phyloP scores from a whole-genome alignment of 2,888 invertebrate genomes.

The Pseudoips prasinana region DNA sequence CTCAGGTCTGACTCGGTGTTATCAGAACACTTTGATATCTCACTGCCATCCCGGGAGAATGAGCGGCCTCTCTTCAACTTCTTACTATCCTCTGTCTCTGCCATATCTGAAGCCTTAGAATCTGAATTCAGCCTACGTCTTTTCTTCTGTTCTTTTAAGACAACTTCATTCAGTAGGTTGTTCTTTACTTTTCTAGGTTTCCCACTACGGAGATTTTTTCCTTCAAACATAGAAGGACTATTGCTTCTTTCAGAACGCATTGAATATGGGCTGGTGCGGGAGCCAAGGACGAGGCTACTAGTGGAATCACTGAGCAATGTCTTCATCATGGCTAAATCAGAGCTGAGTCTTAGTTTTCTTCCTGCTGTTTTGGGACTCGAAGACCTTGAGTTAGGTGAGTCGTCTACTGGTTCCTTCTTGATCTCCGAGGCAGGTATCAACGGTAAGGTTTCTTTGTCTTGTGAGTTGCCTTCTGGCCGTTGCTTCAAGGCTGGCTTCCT shows the following conservation, averaged over 20 bases:
- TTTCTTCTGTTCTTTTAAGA: conserved; percentile 80
- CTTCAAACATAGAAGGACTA: conserved; percentile 72
- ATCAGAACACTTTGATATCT: conserved; percentile 83
- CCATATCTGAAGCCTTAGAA: conserved; percentile 65
- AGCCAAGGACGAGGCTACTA: conserved; percentile 59
- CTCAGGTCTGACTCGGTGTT: conserved; percentile 84
- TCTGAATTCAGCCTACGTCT: conserved; percentile 80
- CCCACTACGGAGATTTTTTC: conserved; percentile 84
- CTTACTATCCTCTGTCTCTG: conserved; percentile 67
- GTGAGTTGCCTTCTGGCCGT: conserved; percentile 48
- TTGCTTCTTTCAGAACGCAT: conserved; percentile 83
- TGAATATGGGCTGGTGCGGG: conserved; percentile 81
- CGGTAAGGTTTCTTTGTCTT: conserved; percentile 62
- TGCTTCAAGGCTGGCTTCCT: conserved; percentile 59
- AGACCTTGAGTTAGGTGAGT: conserved; percentile 68
- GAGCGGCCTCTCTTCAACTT: conserved; percentile 73
- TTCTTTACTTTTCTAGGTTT: conserved; percentile 84
- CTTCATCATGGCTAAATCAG: conserved; percentile 76
- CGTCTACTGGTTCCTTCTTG: conserved; percentile 72
- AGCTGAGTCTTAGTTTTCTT: conserved; percentile 65
- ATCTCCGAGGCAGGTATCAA: conserved; percentile 71
- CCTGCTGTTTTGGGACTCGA: conserved; percentile 74
- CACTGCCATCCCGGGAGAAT: conserved; percentile 81
- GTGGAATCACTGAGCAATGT: conserved; percentile 67
- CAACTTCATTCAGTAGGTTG: conserved; percentile 79